These are phyloP conservation scores for Polydrusus cervinus DNA, from an alignment of 2,888 invertebrate genomes.

Conservation along the genomic window DNA sequence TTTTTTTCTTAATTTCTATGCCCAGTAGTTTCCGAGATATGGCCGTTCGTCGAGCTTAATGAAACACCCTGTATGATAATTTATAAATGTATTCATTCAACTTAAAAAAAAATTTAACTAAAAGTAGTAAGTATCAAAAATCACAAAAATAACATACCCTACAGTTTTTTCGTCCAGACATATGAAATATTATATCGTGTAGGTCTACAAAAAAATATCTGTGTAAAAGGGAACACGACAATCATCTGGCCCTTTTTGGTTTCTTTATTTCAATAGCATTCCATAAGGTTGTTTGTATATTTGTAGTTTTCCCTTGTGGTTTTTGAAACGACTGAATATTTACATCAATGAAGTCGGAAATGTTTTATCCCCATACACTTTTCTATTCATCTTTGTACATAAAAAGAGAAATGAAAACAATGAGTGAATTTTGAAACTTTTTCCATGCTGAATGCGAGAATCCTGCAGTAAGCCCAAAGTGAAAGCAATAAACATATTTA, in stretches of 20 bases:
- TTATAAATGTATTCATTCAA: no score
- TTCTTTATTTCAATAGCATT: conserved; percentile 13
- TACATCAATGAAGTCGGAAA: conserved; percentile 17
- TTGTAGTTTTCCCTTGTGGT: conserved; percentile 19
- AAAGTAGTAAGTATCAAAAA: neutral
- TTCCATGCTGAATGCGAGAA: neutral
- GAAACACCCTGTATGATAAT: no score
- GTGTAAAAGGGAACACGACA: neutral
- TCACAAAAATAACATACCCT: neutral
- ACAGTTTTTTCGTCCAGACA: neutral
- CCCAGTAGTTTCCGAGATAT: no score
- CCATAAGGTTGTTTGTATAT: conserved; percentile 6
- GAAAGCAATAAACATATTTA: conserved; percentile 19
- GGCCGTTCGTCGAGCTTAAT: no score
- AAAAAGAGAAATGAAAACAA: conserved; percentile 6
- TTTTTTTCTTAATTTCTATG: no score
- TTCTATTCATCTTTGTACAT: neutral
- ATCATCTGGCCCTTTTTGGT: conserved; percentile 4
- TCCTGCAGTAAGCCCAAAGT: conserved; percentile 13
- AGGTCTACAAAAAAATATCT: neutral
- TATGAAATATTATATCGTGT: neutral
- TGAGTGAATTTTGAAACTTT: conserved; percentile 6
- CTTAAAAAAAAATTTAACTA: neutral
- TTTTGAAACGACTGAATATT: conserved; percentile 12
- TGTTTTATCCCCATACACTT: conserved; percentile 6